These are phyloP conservation scores for Petrocephalus schoutedeni DNA, from an alignment of 2,797 vertebrate species.

Conservation along the genomic window DNA sequence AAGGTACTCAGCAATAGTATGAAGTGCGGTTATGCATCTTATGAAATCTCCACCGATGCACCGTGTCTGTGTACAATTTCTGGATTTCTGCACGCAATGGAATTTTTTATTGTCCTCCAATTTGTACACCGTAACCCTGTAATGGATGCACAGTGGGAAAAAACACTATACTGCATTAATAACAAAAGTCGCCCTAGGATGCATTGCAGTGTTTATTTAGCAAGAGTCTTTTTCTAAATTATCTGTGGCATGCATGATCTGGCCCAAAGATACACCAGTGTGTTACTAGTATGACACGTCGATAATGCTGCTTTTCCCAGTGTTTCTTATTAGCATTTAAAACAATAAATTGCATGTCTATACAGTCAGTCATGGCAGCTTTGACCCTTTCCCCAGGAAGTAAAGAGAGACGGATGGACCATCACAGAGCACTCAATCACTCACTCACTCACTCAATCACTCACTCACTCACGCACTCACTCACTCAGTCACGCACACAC, in stretches of 20 bases:
- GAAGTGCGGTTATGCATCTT: background rate
- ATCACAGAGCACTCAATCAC: background rate
- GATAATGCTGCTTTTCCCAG: background rate
- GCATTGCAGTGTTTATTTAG: background rate
- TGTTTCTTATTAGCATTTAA: background rate
- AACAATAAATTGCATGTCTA: background rate
- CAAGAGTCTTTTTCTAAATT: background rate
- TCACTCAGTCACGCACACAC: too few relatives aligned
- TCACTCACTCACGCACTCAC: background rate
- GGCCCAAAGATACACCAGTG: background rate
- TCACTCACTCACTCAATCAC: background rate
- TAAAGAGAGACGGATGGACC: background rate
- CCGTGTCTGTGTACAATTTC: background rate
- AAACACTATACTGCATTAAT: background rate
- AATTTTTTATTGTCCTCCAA: background rate
- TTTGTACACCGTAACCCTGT: background rate
- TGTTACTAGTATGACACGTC: background rate
- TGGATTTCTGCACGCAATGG: background rate
- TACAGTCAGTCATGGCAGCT: background rate
- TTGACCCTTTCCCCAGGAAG: background rate
- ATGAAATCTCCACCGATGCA: background rate
- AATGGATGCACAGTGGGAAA: background rate
- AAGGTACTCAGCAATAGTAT: background rate
- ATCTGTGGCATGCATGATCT: background rate
- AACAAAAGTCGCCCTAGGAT: background rate